These are phyloP conservation scores for Furnarius figulus DNA, from an alignment of 2,113 vertebrate genomes.

Conservation along the genomic window DNA sequence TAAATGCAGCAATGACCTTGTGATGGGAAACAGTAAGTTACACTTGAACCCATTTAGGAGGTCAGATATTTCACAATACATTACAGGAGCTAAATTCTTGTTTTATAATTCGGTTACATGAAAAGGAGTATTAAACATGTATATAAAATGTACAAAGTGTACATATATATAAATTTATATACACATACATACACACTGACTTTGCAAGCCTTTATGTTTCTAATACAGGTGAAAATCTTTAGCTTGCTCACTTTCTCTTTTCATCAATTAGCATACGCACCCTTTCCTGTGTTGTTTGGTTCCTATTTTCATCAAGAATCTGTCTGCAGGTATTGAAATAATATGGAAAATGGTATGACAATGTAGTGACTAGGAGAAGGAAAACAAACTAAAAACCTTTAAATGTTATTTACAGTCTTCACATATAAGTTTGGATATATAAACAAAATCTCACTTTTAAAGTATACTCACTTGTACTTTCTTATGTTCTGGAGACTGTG, in stretches of 20 bases:
- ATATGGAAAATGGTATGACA: background rate
- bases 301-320: background rate
- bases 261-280: background rate
- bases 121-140: background rate
- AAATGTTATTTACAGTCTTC: background rate
- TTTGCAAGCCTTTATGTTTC: background rate
- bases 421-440: background rate
- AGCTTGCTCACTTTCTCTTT: background rate
- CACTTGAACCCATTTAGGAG: conserved; percentile 86
- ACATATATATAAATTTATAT: no score
- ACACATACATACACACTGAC: fast-evolving
- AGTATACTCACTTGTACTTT: background rate
- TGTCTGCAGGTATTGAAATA: background rate
- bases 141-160: background rate
- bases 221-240: background rate
- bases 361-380: background rate
- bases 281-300: background rate
- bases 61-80: conserved; percentile 65
- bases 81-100: background rate
- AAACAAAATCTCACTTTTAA: background rate
- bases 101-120: background rate
- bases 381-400: background rate
- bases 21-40: conserved; percentile 81
- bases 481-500: background rate
- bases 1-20: conserved; percentile 87